A percentile compares a stretch with the other conserved stretches of the same genome.
These are phyloP conservation scores for Lutjanus argentimaculatus DNA, from an alignment of 2,797 vertebrate species.

Conservation along the genomic window DNA sequence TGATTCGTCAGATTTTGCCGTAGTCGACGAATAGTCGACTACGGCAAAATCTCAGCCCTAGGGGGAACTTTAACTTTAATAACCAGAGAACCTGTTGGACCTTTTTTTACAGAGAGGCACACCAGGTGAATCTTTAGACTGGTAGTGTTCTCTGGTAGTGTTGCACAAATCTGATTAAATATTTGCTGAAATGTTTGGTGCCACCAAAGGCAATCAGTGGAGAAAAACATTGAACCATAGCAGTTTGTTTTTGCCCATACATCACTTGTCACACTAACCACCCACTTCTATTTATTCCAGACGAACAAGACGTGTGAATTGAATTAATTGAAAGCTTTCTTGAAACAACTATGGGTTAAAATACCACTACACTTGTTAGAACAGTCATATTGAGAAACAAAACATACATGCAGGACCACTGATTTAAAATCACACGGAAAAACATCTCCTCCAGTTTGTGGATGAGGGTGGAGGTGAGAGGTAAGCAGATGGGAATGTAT, in stretches of 20 bases:
- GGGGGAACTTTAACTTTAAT: too few relatives aligned
- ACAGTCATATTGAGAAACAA: not conserved
- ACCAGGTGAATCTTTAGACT: too few relatives aligned
- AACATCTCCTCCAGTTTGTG: slow-evolving; percentile 28
- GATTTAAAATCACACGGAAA: slow-evolving; percentile 31
- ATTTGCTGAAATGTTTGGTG: not conserved
- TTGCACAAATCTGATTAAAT: not conserved
- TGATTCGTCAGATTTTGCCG: too few relatives aligned
- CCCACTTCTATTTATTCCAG: not conserved
- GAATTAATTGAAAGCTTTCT: not conserved
- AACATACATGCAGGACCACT: not conserved
- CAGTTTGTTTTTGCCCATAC: not conserved
- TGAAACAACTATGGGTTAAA: not conserved
- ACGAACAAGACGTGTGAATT: slow-evolving; percentile 2
- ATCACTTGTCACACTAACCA: not conserved
- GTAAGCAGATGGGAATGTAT: slow-evolving; percentile 47
- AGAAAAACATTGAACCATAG: not conserved
- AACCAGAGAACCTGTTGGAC: too few relatives aligned
- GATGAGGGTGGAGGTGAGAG: not conserved
- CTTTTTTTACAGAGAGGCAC: too few relatives aligned
- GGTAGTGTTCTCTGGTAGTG: not conserved
- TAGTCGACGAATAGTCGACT: too few relatives aligned
- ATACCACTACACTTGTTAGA: not conserved
- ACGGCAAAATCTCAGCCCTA: too few relatives aligned
- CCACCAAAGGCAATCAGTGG: not conserved